Conservation (phyloP, 2,888 invertebrate species). For the Cantharis nigra region DNA sequence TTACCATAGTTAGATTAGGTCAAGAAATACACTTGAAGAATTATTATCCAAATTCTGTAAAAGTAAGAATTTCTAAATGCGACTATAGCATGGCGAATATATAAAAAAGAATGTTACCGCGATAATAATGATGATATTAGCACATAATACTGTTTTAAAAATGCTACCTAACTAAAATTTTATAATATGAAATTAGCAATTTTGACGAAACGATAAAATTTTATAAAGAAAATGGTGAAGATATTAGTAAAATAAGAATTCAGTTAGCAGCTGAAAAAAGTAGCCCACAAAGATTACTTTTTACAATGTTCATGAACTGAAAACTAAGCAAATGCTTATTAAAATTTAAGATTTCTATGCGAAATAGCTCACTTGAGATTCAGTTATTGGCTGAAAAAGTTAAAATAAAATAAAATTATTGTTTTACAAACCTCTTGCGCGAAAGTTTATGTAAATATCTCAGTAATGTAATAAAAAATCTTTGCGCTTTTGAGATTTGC, state of each 20-base stretch:
- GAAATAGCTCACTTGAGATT: neutral
- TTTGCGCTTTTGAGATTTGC: neutral
- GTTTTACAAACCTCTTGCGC: neutral
- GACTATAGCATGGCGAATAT: too few species aligned
- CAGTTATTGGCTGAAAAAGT: neutral
- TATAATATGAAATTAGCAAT: neutral
- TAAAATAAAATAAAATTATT: neutral
- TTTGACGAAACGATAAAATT: neutral
- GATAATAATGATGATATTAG: too few species aligned
- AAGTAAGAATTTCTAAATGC: too few species aligned
- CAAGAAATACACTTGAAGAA: too few species aligned
- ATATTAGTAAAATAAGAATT: neutral
- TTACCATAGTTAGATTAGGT: too few species aligned
- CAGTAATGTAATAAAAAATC: too few species aligned
- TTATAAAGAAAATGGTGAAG: too few species aligned
- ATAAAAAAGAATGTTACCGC: too few species aligned
- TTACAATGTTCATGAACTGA: neutral
- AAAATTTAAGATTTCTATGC: neutral
- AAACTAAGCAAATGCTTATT: neutral
- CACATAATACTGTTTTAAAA: too few species aligned
- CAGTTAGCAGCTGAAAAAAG: neutral
- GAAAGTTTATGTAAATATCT: too few species aligned
- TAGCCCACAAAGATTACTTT: neutral
- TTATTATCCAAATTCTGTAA: too few species aligned
- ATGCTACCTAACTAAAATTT: too few species aligned